Conservation (phyloP, 2,888 invertebrate genomes). For the Yponomeuta plumbellus region DNA sequence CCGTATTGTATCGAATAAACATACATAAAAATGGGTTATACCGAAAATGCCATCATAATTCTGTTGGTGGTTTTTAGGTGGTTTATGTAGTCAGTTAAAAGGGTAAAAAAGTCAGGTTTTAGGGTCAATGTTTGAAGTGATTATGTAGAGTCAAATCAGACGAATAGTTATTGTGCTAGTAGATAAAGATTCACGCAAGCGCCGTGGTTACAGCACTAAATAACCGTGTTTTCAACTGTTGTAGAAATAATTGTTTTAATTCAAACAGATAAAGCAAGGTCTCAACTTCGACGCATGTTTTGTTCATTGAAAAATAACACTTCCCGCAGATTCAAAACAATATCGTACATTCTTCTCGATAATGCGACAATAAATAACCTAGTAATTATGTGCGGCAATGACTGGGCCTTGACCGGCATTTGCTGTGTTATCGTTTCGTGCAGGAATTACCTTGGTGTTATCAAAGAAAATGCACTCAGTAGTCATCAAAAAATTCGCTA, state of each 20-base stretch:
- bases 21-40: background rate
- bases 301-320: background rate
- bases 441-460: constrained; percentile 4
- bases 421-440: background rate
- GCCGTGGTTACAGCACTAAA: no score
- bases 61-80: background rate
- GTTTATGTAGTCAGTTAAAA: background rate
- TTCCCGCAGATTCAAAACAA: background rate
- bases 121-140: background rate
- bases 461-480: background rate
- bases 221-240: no score
- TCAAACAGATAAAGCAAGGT: no score
- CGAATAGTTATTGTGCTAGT: no score
- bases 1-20: no score
- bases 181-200: no score
- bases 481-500: background rate
- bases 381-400: background rate
- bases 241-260: no score
- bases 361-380: background rate
- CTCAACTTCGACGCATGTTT: background rate
- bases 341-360: background rate
- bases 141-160: no score
- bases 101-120: background rate
- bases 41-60: background rate
- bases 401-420: constrained; percentile 7